These are phyloP conservation scores for Notospermus geniculatus DNA, from an alignment of 1,140 invertebrate species.

Conservation along the genomic window DNA sequence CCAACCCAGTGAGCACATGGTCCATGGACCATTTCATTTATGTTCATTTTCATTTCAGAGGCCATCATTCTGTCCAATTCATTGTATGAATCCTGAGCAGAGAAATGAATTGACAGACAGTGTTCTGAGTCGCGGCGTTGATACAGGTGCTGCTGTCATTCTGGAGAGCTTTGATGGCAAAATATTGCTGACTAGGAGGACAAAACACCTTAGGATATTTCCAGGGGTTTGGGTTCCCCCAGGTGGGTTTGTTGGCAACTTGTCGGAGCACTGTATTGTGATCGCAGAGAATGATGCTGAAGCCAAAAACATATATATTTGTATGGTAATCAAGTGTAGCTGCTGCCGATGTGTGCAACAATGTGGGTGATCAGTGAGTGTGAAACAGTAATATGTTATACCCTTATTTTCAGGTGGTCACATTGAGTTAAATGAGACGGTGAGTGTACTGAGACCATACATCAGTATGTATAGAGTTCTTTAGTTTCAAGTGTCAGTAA, in stretches of 20 bases:
- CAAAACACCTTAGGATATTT: slow-evolving; percentile 52
- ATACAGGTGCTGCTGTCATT: slow-evolving; percentile 51
- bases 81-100: slow-evolving; percentile 21
- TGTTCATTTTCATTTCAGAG: too few relatives aligned
- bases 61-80: slow-evolving; percentile 44
- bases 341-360: too few relatives aligned
- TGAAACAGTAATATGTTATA: neutral
- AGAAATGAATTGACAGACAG: slow-evolving; percentile 22
- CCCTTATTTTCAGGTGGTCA: slow-evolving; percentile 32
- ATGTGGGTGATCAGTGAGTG: too few relatives aligned
- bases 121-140: slow-evolving; percentile 40
- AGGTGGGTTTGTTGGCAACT: slow-evolving; percentile 29
- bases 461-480: slow-evolving; percentile 2
- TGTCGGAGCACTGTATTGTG: too few relatives aligned
- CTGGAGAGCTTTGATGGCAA: slow-evolving; percentile 48
- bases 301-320: too few relatives aligned
- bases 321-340: too few relatives aligned
- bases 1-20: too few relatives aligned
- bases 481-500: too few relatives aligned
- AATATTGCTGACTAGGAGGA: slow-evolving; percentile 51
- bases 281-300: too few relatives aligned
- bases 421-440: slow-evolving; percentile 36
- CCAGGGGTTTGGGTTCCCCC: slow-evolving; percentile 58
- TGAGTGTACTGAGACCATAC: slow-evolving; percentile 18
- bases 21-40: too few relatives aligned